Base-by-base conservation (phyloP, 2,113 vertebrate species). In the Lucifuga dentata region DNA sequence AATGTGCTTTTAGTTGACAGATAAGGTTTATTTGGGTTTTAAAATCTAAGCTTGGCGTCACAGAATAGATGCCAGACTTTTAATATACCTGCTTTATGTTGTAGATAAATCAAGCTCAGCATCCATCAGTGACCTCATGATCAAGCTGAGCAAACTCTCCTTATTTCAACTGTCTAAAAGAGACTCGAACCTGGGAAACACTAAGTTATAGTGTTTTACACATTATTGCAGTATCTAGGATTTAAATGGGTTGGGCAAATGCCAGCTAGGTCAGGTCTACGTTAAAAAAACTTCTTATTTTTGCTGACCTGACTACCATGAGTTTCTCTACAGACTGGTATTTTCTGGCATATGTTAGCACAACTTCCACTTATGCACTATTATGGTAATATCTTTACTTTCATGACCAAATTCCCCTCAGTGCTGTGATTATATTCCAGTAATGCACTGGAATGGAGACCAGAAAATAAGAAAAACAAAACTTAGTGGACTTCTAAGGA, bases 21-120 rank as follows among this genome's bases (percentile, higher is more conserved):
- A 58, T 69, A 8, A 21, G 7, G 2, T 48, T 35, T 6, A 17
- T n/a, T n/a, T n/a, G n/a, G n/a, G n/a, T n/a, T n/a, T n/a, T n/a
- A n/a, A n/a, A n/a, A n/a, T n/a, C n/a, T n/a, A n/a, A n/a, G n/a
- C 39, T 73, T 5, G 21, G 38, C 46, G 48, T 33, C 20, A 29
- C 50, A n/a, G n/a, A 68, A 17, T 35, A 56, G 3, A 16, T 26
- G 21, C 8, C 12, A 36, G 10, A 2, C 36, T 62, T 33, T 46
- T 9, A 2, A 62, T 48, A 70, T 11, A 40, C 11, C 9, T 53
- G 38, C 8, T 26, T 50, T 43, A 24, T 33, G 43, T 29, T 24
- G 3, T 26, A 8, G 5, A 11, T 39, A 40, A 58, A 46, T 39
- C 33, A 44, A 12, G 20, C 3, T 8, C 6, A n/a, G n/a, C n/a